Evolutionary conservation across 1,140 invertebrate genomes (phyloP).

Genomic region (Diorhabda carinulata): DNA sequence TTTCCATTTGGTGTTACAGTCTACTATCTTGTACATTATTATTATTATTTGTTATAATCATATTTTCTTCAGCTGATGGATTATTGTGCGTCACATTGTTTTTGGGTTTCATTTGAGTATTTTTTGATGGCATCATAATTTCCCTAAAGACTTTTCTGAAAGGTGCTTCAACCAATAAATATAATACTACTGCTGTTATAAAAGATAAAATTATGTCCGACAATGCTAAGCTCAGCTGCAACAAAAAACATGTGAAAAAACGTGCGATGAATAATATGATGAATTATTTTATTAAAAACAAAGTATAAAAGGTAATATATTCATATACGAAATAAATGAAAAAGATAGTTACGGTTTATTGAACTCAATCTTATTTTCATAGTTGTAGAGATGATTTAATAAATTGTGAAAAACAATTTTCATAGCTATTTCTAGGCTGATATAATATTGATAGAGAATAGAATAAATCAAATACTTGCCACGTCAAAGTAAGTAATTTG

Average conservation of each 20-base stretch:
- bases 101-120: conserved; percentile 11
- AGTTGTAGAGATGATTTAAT: no score
- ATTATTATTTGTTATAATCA: conserved; percentile 13
- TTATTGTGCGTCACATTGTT: neutral
- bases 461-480: conserved; percentile 34
- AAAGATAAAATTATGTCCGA: conserved; percentile 48
- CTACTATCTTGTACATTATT: conserved; percentile 14
- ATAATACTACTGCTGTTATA: conserved; percentile 45
- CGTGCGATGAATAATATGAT: no score
- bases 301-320: no score
- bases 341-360: no score
- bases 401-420: no score
- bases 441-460: no score
- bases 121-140: conserved; percentile 34
- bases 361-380: no score
- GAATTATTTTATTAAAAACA: no score
- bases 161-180: conserved; percentile 52
- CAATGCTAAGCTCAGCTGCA: conserved; percentile 34
- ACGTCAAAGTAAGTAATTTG: conserved; percentile 44
- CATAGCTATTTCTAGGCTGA: no score
- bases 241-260: conserved; percentile 19
- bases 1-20: neutral
- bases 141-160: conserved; percentile 48
- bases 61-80: conserved; percentile 5
- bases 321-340: no score